Evolutionary conservation across 2,797 vertebrate genomes (phyloP), one percentile per base, ranked within the genome.

Genomic region (Melopsittacus undulatus): DNA sequence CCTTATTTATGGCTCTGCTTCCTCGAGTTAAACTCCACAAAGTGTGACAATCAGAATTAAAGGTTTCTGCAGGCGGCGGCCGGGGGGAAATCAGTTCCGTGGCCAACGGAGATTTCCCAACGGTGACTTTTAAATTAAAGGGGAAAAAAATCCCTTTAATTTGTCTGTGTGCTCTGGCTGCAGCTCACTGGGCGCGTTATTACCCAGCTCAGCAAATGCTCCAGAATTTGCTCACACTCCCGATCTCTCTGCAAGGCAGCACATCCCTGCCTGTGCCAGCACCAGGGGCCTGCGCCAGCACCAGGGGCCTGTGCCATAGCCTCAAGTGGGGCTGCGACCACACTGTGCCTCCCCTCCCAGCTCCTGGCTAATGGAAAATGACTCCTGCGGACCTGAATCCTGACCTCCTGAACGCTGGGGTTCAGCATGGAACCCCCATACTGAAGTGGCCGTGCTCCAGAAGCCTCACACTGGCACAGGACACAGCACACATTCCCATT

Each of bases 11-110:
- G 83, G 74, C 81, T 95, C 85, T 30, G 63, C 85, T 93, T 93
- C 85, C 67, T 48, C 0, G 20, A 96, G 91, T 94, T 94, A 97
- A 97, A 95, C 79, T 94, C 92, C 92, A 92, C 86, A 81, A 94
- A 95, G 95, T 96, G 96, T 96, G 97, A 96, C 96, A 90, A 94
- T 96, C 96, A 92, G 91, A 97, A 95, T 95, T 92, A 96, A 95
- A 96, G 94, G 94, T 95, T 94, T 95, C 95, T 94, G 83, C 84
- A 81, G 96, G 79, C 96, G 93, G 76, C 88, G 69, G 92, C 96
- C 95, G 93, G 87, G 70, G 96, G 96, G 97, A 95, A 97, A 96
- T 96, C 93, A 93, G 43, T 54, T 84, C 91, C 20, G 80, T n/a
- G 89, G 88, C 91, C 77, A 5, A 27, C 38, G 27, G 91, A 96